Evolutionary conservation across 2,888 invertebrate genomes (phyloP).

Genomic region (Drosophila paracracens): DNA sequence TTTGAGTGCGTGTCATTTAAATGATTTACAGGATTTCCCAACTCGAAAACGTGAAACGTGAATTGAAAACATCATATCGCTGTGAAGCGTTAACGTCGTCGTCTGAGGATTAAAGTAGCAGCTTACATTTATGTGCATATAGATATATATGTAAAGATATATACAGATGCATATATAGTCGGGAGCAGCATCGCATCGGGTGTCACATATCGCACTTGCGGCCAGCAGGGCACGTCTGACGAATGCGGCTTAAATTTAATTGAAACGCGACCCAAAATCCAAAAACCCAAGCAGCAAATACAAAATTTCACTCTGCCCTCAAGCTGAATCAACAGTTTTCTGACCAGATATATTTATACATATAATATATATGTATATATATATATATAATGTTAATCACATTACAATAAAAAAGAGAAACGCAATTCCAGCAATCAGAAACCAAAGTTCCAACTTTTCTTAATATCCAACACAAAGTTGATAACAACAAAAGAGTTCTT

Average conservation of each 20-base stretch:
- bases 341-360: constrained; percentile 22
- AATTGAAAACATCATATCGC: constrained; percentile 54
- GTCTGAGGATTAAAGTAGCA: constrained; percentile 71
- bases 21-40: constrained; percentile 75
- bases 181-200: constrained; percentile 29
- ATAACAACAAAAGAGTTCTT: constrained; percentile 18
- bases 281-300: constrained; percentile 20
- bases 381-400: constrained; percentile 19
- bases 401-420: constrained; percentile 25
- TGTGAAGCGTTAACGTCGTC: constrained; percentile 17
- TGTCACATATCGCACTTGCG: constrained; percentile 59
- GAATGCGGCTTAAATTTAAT: constrained; percentile 75
- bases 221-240: constrained; percentile 64
- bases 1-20: constrained; percentile 74
- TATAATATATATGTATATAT: background rate
- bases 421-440: constrained; percentile 36
- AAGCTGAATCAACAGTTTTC: constrained; percentile 49
- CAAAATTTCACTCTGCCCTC: constrained; percentile 29
- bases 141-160: background rate
- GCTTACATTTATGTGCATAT: constrained; percentile 37
- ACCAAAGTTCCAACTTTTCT: constrained; percentile 39
- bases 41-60: constrained; percentile 48
- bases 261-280: constrained; percentile 54
- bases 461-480: constrained; percentile 29
- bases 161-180: constrained; percentile 5